A percentile compares a stretch with the other conserved stretches of the same genome.
Conservation (phyloP, 1,140 invertebrate species). For the Harlomillsia oculata region DNA sequence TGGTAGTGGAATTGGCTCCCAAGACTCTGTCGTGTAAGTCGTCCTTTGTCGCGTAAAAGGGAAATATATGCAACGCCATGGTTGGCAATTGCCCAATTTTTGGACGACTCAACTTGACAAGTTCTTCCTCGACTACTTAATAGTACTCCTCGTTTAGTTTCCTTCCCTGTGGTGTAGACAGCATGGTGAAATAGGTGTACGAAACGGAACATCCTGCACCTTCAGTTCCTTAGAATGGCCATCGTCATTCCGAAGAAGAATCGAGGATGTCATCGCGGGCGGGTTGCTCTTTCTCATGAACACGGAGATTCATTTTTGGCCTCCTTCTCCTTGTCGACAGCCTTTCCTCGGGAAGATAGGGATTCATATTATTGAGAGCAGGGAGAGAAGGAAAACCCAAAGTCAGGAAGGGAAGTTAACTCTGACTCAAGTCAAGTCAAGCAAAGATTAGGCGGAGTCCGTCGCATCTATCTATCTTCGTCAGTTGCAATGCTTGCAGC, state of each 20-base stretch:
- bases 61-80: no score
- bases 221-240: no score
- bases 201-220: no score
- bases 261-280: background rate
- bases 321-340: slow-evolving; percentile 6
- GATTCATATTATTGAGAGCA: background rate
- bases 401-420: slow-evolving; percentile 7
- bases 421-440: slow-evolving; percentile 18
- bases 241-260: no score
- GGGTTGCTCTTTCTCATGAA: background rate
- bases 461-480: slow-evolving; percentile 34
- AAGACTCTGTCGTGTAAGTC: no score
- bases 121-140: no score
- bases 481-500: slow-evolving; percentile 32
- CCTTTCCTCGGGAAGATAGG: slow-evolving; percentile 9
- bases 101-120: slow-evolving; percentile 14
- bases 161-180: no score
- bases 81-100: slow-evolving; percentile 23
- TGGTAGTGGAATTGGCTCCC: no score
- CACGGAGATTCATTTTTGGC: slow-evolving; percentile 1
- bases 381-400: slow-evolving; percentile 1
- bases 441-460: slow-evolving; percentile 33
- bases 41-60: no score
- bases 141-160: no score
- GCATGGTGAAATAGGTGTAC: no score